Percentiles rank a stretch among this genome's conserved stretches.
phyloP scores from a whole-genome alignment of 2,888 invertebrate species.

The Thysanoteuthis rhombus region DNA sequence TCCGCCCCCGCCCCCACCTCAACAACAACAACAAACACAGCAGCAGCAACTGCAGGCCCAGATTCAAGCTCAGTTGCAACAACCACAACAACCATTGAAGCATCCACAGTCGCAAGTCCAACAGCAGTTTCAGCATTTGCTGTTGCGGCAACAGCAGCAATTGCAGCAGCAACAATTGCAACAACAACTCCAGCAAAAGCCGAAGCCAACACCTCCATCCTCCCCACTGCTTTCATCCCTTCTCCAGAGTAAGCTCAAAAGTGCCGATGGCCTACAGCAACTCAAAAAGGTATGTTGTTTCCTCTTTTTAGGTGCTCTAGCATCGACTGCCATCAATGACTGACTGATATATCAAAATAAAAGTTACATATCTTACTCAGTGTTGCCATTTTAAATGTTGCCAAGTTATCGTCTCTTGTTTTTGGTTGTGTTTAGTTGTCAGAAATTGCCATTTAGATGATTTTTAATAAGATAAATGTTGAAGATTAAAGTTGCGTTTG shows the following conservation, averaged over 20 bases:
- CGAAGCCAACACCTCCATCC: constrained; percentile 54
- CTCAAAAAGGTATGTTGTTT: constrained; percentile 50
- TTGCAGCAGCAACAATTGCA: not conserved
- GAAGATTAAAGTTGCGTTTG: too few relatives aligned
- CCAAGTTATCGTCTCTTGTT: too few relatives aligned
- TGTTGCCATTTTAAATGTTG: too few relatives aligned
- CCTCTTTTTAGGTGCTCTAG: too few relatives aligned
- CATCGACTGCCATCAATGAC: too few relatives aligned
- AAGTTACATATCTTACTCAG: too few relatives aligned
- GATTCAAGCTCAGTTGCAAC: not conserved
- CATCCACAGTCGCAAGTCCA: not conserved
- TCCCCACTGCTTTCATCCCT: constrained; percentile 83
- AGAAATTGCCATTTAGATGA: too few relatives aligned
- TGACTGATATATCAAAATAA: too few relatives aligned
- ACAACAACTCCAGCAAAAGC: constrained; percentile 36
- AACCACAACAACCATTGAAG: not conserved
- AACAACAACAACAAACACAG: not conserved
- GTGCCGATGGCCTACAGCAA: constrained; percentile 51
- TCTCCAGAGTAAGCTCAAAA: constrained; percentile 74
- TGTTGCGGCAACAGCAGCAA: not conserved
- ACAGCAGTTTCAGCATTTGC: not conserved
- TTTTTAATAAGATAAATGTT: too few relatives aligned
- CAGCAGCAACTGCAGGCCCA: not conserved
- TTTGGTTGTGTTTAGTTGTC: too few relatives aligned
- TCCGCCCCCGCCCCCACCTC: not conserved